Evolutionary conservation across 2,797 vertebrate species (phyloP), one percentile per base, ranked within the genome.

Genomic region (Eulemur mongoz): DNA sequence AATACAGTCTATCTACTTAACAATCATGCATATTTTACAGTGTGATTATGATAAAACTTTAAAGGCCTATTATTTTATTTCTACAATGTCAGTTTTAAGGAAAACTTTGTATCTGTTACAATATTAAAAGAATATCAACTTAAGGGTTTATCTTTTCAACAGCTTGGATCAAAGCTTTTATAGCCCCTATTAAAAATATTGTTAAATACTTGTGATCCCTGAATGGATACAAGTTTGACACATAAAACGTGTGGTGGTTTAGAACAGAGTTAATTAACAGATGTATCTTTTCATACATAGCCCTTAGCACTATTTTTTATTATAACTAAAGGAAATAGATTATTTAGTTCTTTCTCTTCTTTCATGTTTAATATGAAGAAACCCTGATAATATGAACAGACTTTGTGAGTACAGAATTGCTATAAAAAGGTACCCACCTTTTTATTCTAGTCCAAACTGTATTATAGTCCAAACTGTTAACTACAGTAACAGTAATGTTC

Each of bases 221-320:
- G 97, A 98, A 97, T 54, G 97, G 86, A 97, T 92, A 95, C 52
- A 95, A 88, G 95, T 97, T 96, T 97, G 94, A 95, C 92, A 89
- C 95, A 96, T 98, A 95, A 98, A 96, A 97, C 96, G 79, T 95
- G 97, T 96, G 96, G 89, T 95, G 97, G 97, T 94, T 97, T 97
- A 93, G 35, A 98, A 95, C 80, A 97, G 78, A 98, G 69, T 98
- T 98, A 98, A 98, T 98, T 98, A 98, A 97, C 80, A 96, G 67
- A 95, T 97, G 79, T 80, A 89, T 97, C 97, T 98, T 96, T 98
- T 97, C 90, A 81, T 95, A 65, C 35, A 50, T 94, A 96, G 97
- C 93, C 93, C 95, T 35, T 94, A 97, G 97, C 94, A 93, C 54
- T 97, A 78, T 17, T 93, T 91, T 90, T 87, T 40, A 97, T 98